A percentile compares a stretch with the other conserved stretches of the same genome.
Conservation (phyloP, 2,888 invertebrate genomes). For the Netelia fuscicornis region DNA sequence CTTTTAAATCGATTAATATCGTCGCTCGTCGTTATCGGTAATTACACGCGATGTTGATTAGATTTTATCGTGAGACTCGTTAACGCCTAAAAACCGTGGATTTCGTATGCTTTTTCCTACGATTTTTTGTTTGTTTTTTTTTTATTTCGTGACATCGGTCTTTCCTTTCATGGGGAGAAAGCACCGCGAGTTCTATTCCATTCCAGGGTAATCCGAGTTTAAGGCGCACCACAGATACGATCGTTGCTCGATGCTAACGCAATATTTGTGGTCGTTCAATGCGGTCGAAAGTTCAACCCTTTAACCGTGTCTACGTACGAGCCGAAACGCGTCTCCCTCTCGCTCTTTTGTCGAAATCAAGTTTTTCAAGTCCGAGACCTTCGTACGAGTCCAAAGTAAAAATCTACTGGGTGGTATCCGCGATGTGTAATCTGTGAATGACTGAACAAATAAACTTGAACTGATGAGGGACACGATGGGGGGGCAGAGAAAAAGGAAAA, state of each 20-base stretch:
- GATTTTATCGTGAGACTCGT: neutral
- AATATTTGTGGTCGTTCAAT: slow-evolving; percentile 39
- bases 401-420: neutral
- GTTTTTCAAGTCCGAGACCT: slow-evolving; percentile 44
- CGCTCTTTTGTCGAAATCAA: slow-evolving; percentile 3
- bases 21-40: neutral
- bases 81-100: neutral
- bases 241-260: slow-evolving; percentile 29
- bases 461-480: neutral
- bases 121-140: neutral
- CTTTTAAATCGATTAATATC: too few species aligned
- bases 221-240: neutral
- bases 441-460: slow-evolving; percentile 36
- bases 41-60: neutral
- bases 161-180: slow-evolving; percentile 54
- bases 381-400: slow-evolving; percentile 7
- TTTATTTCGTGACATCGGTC: slow-evolving; percentile 1
- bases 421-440: slow-evolving; percentile 21
- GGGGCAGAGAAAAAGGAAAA: neutral
- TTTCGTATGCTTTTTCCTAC: neutral
- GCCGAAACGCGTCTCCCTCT: slow-evolving; percentile 6
- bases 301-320: slow-evolving; percentile 1
- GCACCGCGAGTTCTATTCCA: slow-evolving; percentile 17
- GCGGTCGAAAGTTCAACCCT: slow-evolving; percentile 46
- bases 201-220: slow-evolving; percentile 11